Percentiles rank a stretch among this genome's conserved stretches.
These are phyloP conservation scores for Vanessa cardui DNA, from an alignment of 2,888 invertebrate species.

Conservation along the genomic window DNA sequence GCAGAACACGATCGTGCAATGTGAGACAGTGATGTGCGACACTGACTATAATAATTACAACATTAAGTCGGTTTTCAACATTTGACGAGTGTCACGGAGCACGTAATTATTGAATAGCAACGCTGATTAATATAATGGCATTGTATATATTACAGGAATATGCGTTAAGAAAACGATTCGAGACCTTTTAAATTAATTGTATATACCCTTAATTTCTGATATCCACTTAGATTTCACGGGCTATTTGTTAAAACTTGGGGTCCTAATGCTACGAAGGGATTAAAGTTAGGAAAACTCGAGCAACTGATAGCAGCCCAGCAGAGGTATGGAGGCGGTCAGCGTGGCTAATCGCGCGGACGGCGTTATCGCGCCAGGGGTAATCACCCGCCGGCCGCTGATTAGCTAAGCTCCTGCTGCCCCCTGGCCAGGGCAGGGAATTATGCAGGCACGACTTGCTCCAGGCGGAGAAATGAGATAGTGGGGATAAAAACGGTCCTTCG, in stretches of 20 bases:
- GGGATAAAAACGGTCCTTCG: slow-evolving; percentile 42
- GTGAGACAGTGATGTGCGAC: too few species aligned
- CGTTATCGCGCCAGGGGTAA: slow-evolving; percentile 77
- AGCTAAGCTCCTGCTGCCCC: slow-evolving; percentile 75
- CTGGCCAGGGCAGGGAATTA: slow-evolving; percentile 71
- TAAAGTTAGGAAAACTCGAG: slow-evolving; percentile 46
- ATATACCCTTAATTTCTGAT: slow-evolving; percentile 13
- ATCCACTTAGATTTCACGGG: slow-evolving; percentile 31
- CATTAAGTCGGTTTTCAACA: too few species aligned
- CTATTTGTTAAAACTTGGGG: slow-evolving; percentile 30
- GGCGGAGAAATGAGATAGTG: slow-evolving; percentile 50
- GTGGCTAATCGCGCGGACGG: slow-evolving; percentile 77
- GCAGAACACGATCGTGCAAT: too few species aligned
- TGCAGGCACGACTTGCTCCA: slow-evolving; percentile 69
- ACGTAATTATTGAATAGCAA: too few species aligned
- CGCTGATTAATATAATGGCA: too few species aligned
- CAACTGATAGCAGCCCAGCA: slow-evolving; percentile 60
- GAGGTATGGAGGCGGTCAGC: slow-evolving; percentile 71
- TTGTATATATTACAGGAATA: too few species aligned
- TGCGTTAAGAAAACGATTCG: too few species aligned
- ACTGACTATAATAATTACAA: too few species aligned
- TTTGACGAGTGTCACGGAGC: too few species aligned
- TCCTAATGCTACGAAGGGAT: slow-evolving; percentile 40
- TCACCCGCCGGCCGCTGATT: slow-evolving; percentile 76
- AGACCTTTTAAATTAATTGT: neutral